A percentile compares a stretch with the other conserved stretches of the same genome.
phyloP scores from a whole-genome alignment of 64 coral and sea anemone species.

The Montipora sp. region DNA sequence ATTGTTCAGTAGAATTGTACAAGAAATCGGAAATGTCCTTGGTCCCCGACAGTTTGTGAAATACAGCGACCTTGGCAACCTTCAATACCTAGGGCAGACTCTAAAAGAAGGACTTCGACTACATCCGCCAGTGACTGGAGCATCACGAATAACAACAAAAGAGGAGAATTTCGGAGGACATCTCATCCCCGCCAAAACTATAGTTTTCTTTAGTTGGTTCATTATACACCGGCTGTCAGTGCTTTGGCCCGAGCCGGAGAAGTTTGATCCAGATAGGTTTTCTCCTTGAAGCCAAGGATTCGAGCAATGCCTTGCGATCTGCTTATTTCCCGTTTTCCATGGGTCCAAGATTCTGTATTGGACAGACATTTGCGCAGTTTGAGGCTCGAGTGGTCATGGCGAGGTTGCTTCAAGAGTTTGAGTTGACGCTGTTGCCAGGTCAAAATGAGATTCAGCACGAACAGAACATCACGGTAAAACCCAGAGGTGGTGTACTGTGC shows the following conservation, averaged over 20 bases:
- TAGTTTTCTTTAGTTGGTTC: not conserved
- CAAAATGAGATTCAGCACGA: not conserved
- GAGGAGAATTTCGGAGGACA: slow-evolving; percentile 67
- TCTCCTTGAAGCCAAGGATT: slow-evolving; percentile 1
- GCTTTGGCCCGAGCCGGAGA: slow-evolving; percentile 65
- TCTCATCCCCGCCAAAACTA: slow-evolving; percentile 48
- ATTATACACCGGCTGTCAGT: slow-evolving; percentile 20
- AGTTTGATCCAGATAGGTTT: slow-evolving; percentile 79
- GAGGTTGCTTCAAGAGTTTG: slow-evolving; percentile 38
- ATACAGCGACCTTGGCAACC: slow-evolving; percentile 76
- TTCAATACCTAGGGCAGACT: slow-evolving; percentile 75
- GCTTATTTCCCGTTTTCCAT: slow-evolving; percentile 48
- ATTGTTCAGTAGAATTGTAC: slow-evolving; percentile 38
- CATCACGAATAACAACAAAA: slow-evolving; percentile 33
- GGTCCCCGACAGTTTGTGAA: slow-evolving; percentile 16
- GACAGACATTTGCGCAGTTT: slow-evolving; percentile 53
- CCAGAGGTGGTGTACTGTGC: slow-evolving; percentile 46
- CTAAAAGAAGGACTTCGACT: slow-evolving; percentile 74
- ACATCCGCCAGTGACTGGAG: slow-evolving; percentile 54
- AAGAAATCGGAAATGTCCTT: slow-evolving; percentile 69
- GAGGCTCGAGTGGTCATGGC: slow-evolving; percentile 56
- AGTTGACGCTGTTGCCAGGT: slow-evolving; percentile 17
- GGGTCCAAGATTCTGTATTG: slow-evolving; percentile 39
- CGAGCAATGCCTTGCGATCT: not conserved
- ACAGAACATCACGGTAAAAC: slow-evolving; percentile 28